Percentiles rank a stretch among this genome's conserved stretches.
phyloP scores from a whole-genome alignment of 2,888 invertebrate species.

The Phortica okadai region DNA sequence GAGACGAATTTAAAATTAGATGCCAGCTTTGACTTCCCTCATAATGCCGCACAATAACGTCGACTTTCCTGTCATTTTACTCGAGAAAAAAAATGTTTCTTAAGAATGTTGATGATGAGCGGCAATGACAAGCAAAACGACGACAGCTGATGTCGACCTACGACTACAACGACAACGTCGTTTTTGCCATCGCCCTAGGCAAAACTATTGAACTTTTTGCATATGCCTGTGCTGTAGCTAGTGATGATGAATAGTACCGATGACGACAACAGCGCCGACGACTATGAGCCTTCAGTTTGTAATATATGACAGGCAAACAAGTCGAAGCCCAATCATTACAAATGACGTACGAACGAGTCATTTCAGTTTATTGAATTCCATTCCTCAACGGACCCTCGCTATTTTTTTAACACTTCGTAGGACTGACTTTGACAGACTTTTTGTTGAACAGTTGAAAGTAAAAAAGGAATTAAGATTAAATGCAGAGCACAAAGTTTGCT shows the following conservation, averaged over 20 bases:
- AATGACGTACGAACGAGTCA: slow-evolving; percentile 9
- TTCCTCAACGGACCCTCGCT: neutral
- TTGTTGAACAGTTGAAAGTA: neutral
- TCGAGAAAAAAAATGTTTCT: slow-evolving; percentile 7
- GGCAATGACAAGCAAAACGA: slow-evolving; percentile 29
- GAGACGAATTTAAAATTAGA: slow-evolving; percentile 54
- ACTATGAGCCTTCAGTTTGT: neutral
- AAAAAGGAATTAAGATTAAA: neutral
- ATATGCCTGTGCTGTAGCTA: neutral
- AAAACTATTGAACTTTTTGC: slow-evolving; percentile 17
- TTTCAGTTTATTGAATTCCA: slow-evolving; percentile 22
- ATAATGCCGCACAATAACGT: slow-evolving; percentile 37
- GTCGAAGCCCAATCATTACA: slow-evolving; percentile 5
- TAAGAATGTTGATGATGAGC: slow-evolving; percentile 32
- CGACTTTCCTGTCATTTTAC: slow-evolving; percentile 20
- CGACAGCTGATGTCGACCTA: slow-evolving; percentile 40
- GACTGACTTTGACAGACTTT: slow-evolving; percentile 1
- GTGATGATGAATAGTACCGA: neutral
- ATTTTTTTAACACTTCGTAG: neutral
- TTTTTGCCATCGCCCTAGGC: neutral
- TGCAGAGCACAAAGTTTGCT: too few relatives aligned
- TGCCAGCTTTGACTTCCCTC: slow-evolving; percentile 38
- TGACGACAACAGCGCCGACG: neutral
- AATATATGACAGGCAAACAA: slow-evolving; percentile 6
- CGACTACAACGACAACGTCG: slow-evolving; percentile 47